Conservation (phyloP, 2,888 invertebrate genomes). For the Dryocosmus kuriphilus region DNA sequence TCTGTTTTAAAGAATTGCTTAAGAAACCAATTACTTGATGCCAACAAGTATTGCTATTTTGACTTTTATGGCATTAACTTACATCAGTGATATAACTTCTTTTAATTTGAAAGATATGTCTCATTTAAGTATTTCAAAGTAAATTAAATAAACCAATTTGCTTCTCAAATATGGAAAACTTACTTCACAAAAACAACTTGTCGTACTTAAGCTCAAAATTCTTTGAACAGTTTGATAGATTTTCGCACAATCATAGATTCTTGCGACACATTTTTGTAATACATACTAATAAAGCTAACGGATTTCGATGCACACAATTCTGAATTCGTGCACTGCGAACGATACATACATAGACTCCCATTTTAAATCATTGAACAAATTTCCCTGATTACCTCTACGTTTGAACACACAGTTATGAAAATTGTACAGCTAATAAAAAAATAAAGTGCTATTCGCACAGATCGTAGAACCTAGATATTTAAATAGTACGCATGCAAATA, state of each 20-base stretch:
- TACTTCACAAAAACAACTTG: not conserved
- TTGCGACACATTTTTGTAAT: not conserved
- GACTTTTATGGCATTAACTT: not conserved
- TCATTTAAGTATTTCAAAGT: not conserved
- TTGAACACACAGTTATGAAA: slow-evolving; percentile 4
- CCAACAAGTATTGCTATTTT: no score
- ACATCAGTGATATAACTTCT: not conserved
- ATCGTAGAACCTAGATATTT: not conserved
- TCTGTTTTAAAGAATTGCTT: not conserved
- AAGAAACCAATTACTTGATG: not conserved
- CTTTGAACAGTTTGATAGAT: not conserved
- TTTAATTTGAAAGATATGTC: not conserved
- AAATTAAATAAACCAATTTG: not conserved
- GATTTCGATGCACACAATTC: no score
- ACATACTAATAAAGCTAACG: not conserved
- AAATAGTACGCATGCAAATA: not conserved
- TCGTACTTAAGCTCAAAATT: not conserved
- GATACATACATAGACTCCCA: not conserved
- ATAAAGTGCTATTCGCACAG: slow-evolving; percentile 18
- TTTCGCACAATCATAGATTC: not conserved
- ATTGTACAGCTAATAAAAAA: slow-evolving; percentile 28
- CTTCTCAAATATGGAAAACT: not conserved
- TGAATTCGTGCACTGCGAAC: not conserved
- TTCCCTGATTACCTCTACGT: not conserved
- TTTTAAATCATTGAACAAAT: slow-evolving; percentile 7